phyloP scores from a whole-genome alignment of 30 jellyfish, hydroid and myxozoan genomes.

The Rhopilema esculentum region DNA sequence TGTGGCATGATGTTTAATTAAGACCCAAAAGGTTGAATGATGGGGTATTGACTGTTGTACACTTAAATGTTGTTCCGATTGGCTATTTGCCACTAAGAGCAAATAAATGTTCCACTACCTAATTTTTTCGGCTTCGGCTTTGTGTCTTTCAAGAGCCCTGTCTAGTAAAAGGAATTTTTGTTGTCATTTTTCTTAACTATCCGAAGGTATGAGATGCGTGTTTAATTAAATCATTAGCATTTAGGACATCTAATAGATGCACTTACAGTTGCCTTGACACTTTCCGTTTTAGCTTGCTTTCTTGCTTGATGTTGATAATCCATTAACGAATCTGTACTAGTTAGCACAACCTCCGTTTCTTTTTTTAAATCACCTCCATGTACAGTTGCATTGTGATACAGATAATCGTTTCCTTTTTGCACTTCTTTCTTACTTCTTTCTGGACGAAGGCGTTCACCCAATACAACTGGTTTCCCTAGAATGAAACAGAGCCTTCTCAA shows the following conservation, averaged over 20 bases:
- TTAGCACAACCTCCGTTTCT: not conserved
- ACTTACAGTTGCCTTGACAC: not conserved
- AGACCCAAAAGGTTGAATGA: too few species aligned
- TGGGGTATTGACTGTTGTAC: too few species aligned
- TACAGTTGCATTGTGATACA: not conserved
- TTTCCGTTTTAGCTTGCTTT: not conserved
- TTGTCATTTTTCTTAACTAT: too few species aligned
- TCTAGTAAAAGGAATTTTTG: too few species aligned
- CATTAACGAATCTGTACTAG: not conserved
- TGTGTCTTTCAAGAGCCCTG: too few species aligned
- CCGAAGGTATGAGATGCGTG: too few species aligned
- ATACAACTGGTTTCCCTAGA: not conserved
- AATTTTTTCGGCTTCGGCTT: too few species aligned
- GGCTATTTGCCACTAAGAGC: too few species aligned
- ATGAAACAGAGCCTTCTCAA: not conserved
- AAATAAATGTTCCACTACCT: too few species aligned
- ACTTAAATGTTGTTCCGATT: too few species aligned
- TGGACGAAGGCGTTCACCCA: slow-evolving; percentile 14
- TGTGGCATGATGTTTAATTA: too few species aligned
- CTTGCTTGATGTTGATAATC: not conserved
- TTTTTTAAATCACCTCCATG: not conserved
- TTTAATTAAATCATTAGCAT: too few species aligned
- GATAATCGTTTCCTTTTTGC: not conserved
- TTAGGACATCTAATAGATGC: not conserved
- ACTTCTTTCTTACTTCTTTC: slow-evolving; percentile 12